A percentile compares a stretch with the other conserved stretches of the same genome.
Evolutionary conservation across 2,113 vertebrate genomes (phyloP).

Genomic region (Herpetotheres cachinnans): DNA sequence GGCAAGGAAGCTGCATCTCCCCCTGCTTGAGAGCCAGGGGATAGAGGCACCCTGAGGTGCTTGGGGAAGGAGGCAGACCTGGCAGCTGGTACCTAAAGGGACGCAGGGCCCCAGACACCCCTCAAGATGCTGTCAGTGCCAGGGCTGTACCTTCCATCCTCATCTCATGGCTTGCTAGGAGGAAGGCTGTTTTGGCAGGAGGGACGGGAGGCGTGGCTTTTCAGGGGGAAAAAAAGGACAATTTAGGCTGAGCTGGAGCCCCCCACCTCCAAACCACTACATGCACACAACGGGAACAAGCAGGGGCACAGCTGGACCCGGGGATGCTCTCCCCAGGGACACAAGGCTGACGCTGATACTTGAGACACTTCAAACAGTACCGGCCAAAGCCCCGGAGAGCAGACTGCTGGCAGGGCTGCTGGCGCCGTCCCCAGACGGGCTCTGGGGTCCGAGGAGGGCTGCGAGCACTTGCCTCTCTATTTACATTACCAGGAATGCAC

Average conservation of each 20-base stretch:
- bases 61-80: rapidly evolving
- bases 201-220: neutral
- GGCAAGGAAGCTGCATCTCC: neutral
- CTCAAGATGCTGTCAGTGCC: neutral
- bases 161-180: neutral
- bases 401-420: slow-evolving; percentile 18
- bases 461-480: slow-evolving; percentile 21
- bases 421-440: slow-evolving; percentile 26
- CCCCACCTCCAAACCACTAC: neutral
- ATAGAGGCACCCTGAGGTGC: neutral
- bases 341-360: neutral
- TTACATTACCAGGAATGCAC: slow-evolving; percentile 50
- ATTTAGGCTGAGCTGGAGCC: neutral
- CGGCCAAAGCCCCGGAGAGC: neutral
- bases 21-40: neutral
- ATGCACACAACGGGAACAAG: neutral
- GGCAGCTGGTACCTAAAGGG: neutral
- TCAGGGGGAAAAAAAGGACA: neutral
- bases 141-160: neutral
- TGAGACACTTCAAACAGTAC: slow-evolving; percentile 4
- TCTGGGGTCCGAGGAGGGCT: slow-evolving; percentile 25
- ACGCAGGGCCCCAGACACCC: neutral
- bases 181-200: neutral
- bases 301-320: neutral
- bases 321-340: neutral